Evolutionary conservation across 2,797 vertebrate species (phyloP).

Genomic region (Channa striata): DNA sequence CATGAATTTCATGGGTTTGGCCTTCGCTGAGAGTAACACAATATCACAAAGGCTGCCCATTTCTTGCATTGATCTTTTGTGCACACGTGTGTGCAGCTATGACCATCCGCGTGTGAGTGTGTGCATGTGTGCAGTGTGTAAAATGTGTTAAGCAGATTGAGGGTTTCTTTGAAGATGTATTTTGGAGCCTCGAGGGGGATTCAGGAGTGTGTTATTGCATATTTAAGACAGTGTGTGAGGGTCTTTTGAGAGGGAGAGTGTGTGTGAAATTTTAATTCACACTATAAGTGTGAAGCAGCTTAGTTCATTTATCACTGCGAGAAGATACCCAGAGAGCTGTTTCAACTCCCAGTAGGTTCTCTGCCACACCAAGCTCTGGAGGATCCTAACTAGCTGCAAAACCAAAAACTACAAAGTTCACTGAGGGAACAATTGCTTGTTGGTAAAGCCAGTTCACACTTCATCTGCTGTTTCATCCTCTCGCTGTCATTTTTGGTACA

Average conservation of each 20-base stretch:
- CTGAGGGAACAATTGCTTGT: constrained; percentile 29
- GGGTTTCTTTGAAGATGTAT: constrained; percentile 73
- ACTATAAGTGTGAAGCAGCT: constrained; percentile 74
- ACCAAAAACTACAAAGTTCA: constrained; percentile 50
- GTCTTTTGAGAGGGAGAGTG: constrained; percentile 68
- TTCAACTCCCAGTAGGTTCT: constrained; percentile 64
- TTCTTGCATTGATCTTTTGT: constrained; percentile 63
- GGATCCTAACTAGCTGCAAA: constrained; percentile 55
- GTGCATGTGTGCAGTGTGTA: constrained; percentile 32
- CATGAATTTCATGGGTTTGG: constrained; percentile 56
- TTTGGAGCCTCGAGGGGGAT: constrained; percentile 65
- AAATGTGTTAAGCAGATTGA: constrained; percentile 74
- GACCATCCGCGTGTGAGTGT: constrained; percentile 20
- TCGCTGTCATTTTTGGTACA: neutral
- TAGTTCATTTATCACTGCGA: constrained; percentile 72
- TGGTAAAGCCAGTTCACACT: constrained; percentile 17
- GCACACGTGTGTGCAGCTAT: constrained; percentile 25
- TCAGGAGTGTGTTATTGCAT: constrained; percentile 74
- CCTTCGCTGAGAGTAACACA: constrained; percentile 56
- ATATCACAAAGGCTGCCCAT: constrained; percentile 50
- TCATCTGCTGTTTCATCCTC: constrained; percentile 15
- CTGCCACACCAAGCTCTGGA: constrained; percentile 54
- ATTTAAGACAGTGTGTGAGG: constrained; percentile 74
- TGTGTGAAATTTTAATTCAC: constrained; percentile 82
- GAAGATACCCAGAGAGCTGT: constrained; percentile 64